Evolutionary conservation across 2,888 invertebrate genomes (phyloP), one percentile per base, ranked within the genome.

Genomic region (Eupelmus urozonus): DNA sequence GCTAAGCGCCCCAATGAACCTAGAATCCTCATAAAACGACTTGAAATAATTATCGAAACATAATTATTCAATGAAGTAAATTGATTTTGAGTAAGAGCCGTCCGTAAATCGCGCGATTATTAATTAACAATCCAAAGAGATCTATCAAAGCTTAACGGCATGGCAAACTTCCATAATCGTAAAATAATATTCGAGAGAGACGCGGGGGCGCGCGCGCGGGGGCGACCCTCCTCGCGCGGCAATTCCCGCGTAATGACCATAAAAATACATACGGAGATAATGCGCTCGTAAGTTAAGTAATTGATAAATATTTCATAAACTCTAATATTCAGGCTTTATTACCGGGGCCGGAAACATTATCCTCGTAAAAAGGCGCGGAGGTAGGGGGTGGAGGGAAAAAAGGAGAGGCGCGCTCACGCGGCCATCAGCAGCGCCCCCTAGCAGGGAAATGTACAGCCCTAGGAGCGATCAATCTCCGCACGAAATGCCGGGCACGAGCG

Each of bases 391-490:
- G 53, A 70, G 27, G 69, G 57, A 66, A 40, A 55, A 34, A 75
- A 76, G 73, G n/a, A n/a, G n/a, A n/a, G n/a, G n/a, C n/a, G n/a
- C n/a, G n/a, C n/a, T n/a, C n/a, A n/a, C n/a, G n/a, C n/a, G n/a
- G n/a, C n/a, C n/a, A n/a, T n/a, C n/a, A n/a, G n/a, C n/a, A n/a
- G n/a, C n/a, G n/a, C n/a, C n/a, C n/a, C n/a, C n/a, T n/a, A n/a
- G n/a, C n/a, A n/a, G n/a, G n/a, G n/a, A 62, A 72, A 74, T 72
- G 69, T 57, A 77, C 62, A 13, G 16, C 20, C 57, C 51, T 49
- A 72, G 40, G 79, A 80, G 67, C 72, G 73, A 73, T 76, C 65
- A 78, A 72, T 73, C 77, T 71, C 76, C n/a, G n/a, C n/a, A 55
- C 71, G 78, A 80, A 82, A 80, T 74, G 78, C 79, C 63, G 3